These are phyloP conservation scores for Anabas testudineus DNA, from an alignment of 2,797 vertebrate genomes.

Conservation along the genomic window DNA sequence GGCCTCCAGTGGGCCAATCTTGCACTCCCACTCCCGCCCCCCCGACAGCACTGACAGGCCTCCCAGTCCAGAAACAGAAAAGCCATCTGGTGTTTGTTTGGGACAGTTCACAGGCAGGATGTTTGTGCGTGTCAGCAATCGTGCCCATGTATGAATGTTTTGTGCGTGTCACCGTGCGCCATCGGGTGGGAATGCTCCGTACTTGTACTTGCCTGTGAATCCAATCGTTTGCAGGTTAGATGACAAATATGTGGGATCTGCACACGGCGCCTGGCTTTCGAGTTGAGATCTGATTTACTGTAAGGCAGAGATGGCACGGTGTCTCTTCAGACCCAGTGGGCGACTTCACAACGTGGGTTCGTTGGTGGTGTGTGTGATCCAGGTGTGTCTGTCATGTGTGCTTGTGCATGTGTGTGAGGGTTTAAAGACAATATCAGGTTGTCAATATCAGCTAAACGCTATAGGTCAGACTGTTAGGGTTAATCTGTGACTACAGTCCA, in stretches of 20 bases:
- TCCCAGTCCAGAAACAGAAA: constrained; percentile 80
- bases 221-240: constrained; percentile 30
- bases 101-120: constrained; percentile 76
- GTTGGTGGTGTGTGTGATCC: constrained; percentile 22
- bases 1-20: constrained; percentile 63
- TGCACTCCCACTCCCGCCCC: constrained; percentile 52
- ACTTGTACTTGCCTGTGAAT: constrained; percentile 34
- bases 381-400: constrained; percentile 41
- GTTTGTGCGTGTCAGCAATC: constrained; percentile 46
- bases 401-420: constrained; percentile 8
- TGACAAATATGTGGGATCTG: constrained; percentile 18
- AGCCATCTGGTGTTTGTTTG: constrained; percentile 89
- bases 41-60: constrained; percentile 76
- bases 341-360: constrained; percentile 42
- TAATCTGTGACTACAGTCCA: constrained; percentile 75
- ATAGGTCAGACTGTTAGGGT: constrained; percentile 60
- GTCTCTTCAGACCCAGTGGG: constrained; percentile 21
- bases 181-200: constrained; percentile 10
- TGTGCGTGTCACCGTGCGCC: constrained; percentile 34
- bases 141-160: constrained; percentile 19
- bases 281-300: constrained; percentile 6
- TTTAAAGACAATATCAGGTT: constrained; percentile 44
- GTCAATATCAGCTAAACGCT: constrained; percentile 28
- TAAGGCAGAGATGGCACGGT: constrained; percentile 11
- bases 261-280: neutral